These are phyloP conservation scores for Toxotes chatareus DNA, from an alignment of 2,113 vertebrate species.

Conservation along the genomic window DNA sequence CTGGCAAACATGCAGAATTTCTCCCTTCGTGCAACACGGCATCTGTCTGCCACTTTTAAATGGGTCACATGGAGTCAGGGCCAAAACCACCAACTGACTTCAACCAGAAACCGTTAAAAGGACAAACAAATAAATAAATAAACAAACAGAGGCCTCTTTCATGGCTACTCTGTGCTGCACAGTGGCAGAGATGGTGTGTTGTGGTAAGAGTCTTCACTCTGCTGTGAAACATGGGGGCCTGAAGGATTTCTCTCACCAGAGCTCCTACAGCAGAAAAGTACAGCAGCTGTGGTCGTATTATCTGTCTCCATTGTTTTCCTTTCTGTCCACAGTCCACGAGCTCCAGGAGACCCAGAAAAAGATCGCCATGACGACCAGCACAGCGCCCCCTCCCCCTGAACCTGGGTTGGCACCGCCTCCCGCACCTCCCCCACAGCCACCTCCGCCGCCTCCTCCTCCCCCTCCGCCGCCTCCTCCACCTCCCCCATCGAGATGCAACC, in stretches of 20 bases:
- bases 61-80: constrained; percentile 32
- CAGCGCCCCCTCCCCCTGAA: constrained; percentile 41
- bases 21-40: neutral
- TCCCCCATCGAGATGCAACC: constrained; percentile 85
- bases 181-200: neutral
- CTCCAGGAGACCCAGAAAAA: constrained; percentile 76
- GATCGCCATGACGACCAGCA: constrained; percentile 33
- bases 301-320: neutral
- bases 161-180: neutral
- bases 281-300: neutral
- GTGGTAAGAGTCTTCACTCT: neutral
- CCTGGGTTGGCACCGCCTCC: constrained; percentile 80
- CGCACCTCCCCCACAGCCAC: constrained; percentile 77
- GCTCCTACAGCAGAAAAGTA: neutral
- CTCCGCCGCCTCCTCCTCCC: constrained; percentile 81
- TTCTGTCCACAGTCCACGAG: constrained; percentile 76
- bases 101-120: neutral
- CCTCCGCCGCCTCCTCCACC: constrained; percentile 83
- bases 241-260: neutral
- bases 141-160: constrained; percentile 8
- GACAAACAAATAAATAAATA: neutral
- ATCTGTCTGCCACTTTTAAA: constrained; percentile 14
- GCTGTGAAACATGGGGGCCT: neutral
- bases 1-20: constrained; percentile 8
- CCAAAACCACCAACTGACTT: constrained; percentile 17